Percentiles rank a stretch among this genome's conserved stretches.
These are phyloP conservation scores for Ciona savignyi DNA, from an alignment of 23 tunicate species.

Conservation along the genomic window DNA sequence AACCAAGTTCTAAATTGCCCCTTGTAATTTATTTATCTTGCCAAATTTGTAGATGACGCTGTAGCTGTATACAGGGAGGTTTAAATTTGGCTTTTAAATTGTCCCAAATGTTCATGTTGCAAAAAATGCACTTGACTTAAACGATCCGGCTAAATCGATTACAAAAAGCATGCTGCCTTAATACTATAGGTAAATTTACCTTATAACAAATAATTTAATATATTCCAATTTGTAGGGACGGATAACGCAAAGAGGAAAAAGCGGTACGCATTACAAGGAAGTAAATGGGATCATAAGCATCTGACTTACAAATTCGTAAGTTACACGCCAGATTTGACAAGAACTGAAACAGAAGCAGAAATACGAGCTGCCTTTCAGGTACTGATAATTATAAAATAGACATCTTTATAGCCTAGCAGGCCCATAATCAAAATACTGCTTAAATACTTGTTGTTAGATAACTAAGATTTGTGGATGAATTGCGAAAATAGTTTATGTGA, in stretches of 20 bases:
- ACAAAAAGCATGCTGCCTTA: too few relatives aligned
- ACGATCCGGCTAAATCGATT: too few relatives aligned
- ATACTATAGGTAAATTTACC: too few relatives aligned
- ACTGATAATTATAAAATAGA: neutral
- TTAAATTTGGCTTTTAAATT: too few relatives aligned
- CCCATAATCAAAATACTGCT: neutral
- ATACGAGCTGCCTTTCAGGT: constrained; percentile 63
- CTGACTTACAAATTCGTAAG: constrained; percentile 44
- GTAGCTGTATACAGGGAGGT: too few relatives aligned
- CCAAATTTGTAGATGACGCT: too few relatives aligned
- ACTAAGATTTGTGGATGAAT: too few relatives aligned
- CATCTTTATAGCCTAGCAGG: neutral
- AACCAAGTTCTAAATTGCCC: neutral
- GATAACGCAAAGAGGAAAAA: constrained; percentile 47
- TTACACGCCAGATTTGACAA: constrained; percentile 29
- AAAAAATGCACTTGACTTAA: too few relatives aligned
- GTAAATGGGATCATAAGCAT: constrained; percentile 40
- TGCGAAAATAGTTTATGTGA: too few relatives aligned
- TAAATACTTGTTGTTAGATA: neutral
- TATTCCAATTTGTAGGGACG: constrained; percentile 26
- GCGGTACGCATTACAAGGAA: constrained; percentile 69
- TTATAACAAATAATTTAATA: too few relatives aligned
- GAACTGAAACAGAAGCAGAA: constrained; percentile 19
- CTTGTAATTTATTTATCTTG: neutral
- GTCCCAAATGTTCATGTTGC: too few relatives aligned